Conservation (phyloP, 2,797 vertebrate genomes). For the Arnoldichthys spilopterus region DNA sequence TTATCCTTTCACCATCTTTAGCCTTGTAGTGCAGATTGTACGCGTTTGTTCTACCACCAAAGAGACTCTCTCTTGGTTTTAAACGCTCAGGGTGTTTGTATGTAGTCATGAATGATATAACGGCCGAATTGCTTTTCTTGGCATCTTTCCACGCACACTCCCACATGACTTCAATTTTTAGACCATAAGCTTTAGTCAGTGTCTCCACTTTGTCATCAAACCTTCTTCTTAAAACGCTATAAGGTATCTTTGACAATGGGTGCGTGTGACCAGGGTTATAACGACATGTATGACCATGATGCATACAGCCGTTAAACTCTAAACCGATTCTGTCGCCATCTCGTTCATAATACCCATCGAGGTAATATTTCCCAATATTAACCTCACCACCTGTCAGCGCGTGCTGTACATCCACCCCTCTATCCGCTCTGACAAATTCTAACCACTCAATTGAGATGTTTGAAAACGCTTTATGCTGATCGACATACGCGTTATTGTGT, state of each 20-base stretch:
- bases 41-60: neutral
- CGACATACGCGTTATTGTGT: too few relatives aligned
- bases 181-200: neutral
- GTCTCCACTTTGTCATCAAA: constrained; percentile 3
- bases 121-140: neutral
- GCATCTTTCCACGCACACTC: neutral
- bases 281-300: too few relatives aligned
- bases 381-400: too few relatives aligned
- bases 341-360: too few relatives aligned
- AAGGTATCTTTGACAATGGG: neutral
- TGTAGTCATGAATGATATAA: constrained; percentile 1
- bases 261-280: too few relatives aligned
- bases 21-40: constrained; percentile 11
- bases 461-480: too few relatives aligned
- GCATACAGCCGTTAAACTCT: too few relatives aligned
- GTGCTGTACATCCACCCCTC: too few relatives aligned
- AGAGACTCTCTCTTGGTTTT: neutral
- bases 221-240: neutral
- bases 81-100: constrained; percentile 10
- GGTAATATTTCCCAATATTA: too few relatives aligned
- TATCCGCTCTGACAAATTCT: too few relatives aligned
- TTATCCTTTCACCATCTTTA: neutral
- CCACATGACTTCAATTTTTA: constrained; percentile 9
- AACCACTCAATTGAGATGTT: too few relatives aligned
- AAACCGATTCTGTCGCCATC: too few relatives aligned